Base-by-base conservation (phyloP, 2,113 vertebrate species). In the Pterocles orientalis region DNA sequence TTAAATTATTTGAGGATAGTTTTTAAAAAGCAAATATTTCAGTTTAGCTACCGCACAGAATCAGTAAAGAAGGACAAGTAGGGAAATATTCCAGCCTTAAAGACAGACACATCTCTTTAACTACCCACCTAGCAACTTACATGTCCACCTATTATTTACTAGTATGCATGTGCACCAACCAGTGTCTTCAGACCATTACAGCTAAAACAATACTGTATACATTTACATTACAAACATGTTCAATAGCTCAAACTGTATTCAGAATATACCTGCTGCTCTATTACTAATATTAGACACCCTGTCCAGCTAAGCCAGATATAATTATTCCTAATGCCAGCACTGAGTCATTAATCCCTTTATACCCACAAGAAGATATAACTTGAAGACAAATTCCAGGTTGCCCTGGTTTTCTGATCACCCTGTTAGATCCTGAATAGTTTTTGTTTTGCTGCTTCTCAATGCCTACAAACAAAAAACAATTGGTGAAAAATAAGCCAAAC, bases 301-400 rank as follows among this genome's bases (percentile, higher is more conserved):
- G 72, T 41, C 80, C 88, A 94, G 23, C 77, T 89, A 90, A 94
- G 77, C 83, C 77, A 93, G 57, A 75, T 56, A 76, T 29, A 96
- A 94, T 53, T 78, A 86, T 68, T 89, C 83, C 45, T 94, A 96
- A 90, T 82, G 81, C 61, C 34, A 82, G 47, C 29, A 36, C 31
- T 50, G 45, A 91, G 50, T 86, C 81, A 85, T 78, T 95, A 96
- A 96, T 94, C 88, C 45, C 53, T 94, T 95, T 93, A 88, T 36
- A 91, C 8, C 28, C n/a, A 36, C 61, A 86, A 71, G 57, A 87
- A 91, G 53, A 82, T 83, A 53, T 21, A 92, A 92, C 65, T 45
- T 79, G 90, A 93, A 91, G 77, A 54, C 66, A 93, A 95, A 94
- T 85, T 93, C 70, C 45, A 92, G 53, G 87, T 89, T 72, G 57